Percentiles rank a stretch among this genome's conserved stretches.
Evolutionary conservation across 2,113 vertebrate species (phyloP).

Genomic region (Tetraodon nigroviridis): DNA sequence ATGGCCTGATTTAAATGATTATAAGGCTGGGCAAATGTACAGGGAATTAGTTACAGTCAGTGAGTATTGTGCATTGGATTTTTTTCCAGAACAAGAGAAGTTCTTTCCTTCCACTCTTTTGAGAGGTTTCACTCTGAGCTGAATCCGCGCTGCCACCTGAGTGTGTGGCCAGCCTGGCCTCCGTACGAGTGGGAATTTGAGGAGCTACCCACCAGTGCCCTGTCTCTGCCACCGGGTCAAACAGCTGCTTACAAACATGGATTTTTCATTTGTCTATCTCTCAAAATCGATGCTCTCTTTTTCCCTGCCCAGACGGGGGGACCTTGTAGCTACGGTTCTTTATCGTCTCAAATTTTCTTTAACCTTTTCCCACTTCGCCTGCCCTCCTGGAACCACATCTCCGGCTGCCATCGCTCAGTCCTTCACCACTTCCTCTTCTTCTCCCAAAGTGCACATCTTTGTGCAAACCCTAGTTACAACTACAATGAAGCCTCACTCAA

Average conservation of each 20-base stretch:
- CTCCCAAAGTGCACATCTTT: too few species aligned
- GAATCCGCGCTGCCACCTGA: constrained; percentile 26
- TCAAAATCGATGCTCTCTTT: constrained; percentile 76
- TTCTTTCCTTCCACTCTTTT: not conserved
- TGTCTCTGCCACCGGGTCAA: constrained; percentile 57
- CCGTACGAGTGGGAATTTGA: constrained; percentile 45
- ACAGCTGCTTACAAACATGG: constrained; percentile 68
- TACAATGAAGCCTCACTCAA: too few species aligned
- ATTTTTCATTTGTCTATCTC: constrained; percentile 79
- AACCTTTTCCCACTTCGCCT: constrained; percentile 27
- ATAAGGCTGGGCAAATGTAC: constrained; percentile 13
- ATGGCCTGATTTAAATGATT: constrained; percentile 32
- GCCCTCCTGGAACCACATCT: constrained; percentile 60
- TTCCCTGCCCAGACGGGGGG: constrained; percentile 63
- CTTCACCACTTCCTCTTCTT: constrained; percentile 8
- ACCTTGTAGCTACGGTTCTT: constrained; percentile 70
- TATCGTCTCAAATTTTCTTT: constrained; percentile 31
- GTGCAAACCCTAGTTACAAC: not conserved
- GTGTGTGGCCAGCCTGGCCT: constrained; percentile 17
- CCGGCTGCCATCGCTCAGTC: constrained; percentile 13
- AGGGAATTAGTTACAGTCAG: constrained; percentile 8
- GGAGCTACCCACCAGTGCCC: constrained; percentile 56
- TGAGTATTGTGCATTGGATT: not conserved
- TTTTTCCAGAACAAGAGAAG: not conserved
- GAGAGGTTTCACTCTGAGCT: constrained; percentile 43